Evolutionary conservation across 2,797 vertebrate genomes (phyloP), one percentile per base, ranked within the genome.

Genomic region (Sorex maritimensis): DNA sequence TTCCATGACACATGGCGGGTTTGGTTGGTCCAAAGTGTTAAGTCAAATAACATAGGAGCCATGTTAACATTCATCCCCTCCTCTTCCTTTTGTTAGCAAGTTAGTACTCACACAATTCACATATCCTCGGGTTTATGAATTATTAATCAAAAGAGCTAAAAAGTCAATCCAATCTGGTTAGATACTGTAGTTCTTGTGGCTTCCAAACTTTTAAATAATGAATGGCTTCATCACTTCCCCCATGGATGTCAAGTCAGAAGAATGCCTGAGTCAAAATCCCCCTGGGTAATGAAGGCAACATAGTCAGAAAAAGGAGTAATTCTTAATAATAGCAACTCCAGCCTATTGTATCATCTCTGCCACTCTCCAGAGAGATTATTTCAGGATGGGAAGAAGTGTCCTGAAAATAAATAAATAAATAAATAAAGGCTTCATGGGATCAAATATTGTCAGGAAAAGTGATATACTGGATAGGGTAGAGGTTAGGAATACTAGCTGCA

Each of bases 91-190:
- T 97, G 97, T 97, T 98, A 97, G 96, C 97, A 97, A 97, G 98
- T 98, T 97, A 97, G 97, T 23, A 41, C 94, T 98, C 93, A 8
- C 97, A 97, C 97, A 97, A 98, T 98, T 96, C 98, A 97, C 97
- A 97, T 96, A 96, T 95, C 97, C 97, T 90, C 94, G 34, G 80
- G 89, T 95, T 96, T 92, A 98, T 98, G 97, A 97, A 98, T 98
- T 98, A 98, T 98, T 98, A 97, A 98, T 98, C 98, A 98, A 98
- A 98, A 97, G 97, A 98, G 97, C 98, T 98, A 97, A 98, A 98
- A 98, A 98, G 98, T 98, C 98, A 98, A 97, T 98, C 98, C 98
- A 98, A 98, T 98, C 98, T 98, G 97, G 98, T 97, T 97, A 98
- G 98, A 98, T 97, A 97, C 97, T 97, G 97, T 97, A 97, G 96